These are phyloP conservation scores for Syrista parreyssii DNA, from an alignment of 2,888 invertebrate species.

Conservation along the genomic window DNA sequence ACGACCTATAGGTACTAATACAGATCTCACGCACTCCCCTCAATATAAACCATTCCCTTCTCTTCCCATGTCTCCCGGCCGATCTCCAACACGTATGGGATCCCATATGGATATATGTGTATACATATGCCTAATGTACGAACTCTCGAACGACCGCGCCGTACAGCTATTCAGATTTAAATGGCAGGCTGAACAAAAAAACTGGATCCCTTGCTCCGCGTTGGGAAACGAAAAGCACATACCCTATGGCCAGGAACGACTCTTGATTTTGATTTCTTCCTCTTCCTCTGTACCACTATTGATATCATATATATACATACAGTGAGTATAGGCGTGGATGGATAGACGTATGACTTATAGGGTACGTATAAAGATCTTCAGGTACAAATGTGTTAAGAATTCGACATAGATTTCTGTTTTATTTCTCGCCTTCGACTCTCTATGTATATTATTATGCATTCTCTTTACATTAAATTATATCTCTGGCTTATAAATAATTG, in stretches of 20 bases:
- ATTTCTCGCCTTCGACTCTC: conserved; percentile 19
- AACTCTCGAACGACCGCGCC: conserved; percentile 48
- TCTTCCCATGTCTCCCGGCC: conserved; percentile 11
- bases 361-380: background rate
- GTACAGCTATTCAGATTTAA: conserved; percentile 64
- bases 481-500: conserved; percentile 60
- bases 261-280: background rate
- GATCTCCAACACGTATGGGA: conserved; percentile 48
- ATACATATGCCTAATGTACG: background rate
- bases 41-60: conserved; percentile 60
- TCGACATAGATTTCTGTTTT: conserved; percentile 27
- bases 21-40: conserved; percentile 65
- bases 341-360: background rate
- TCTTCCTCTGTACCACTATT: background rate
- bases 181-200: conserved; percentile 53
- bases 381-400: background rate
- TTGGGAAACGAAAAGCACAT: background rate
- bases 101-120: conserved; percentile 31
- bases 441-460: conserved; percentile 29
- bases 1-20: conserved; percentile 58
- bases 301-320: background rate
- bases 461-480: conserved; percentile 59
- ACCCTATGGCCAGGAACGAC: background rate
- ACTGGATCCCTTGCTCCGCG: background rate
- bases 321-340: background rate